Conservation (phyloP, 2,888 invertebrate species). For the Aleiodes alternator region DNA sequence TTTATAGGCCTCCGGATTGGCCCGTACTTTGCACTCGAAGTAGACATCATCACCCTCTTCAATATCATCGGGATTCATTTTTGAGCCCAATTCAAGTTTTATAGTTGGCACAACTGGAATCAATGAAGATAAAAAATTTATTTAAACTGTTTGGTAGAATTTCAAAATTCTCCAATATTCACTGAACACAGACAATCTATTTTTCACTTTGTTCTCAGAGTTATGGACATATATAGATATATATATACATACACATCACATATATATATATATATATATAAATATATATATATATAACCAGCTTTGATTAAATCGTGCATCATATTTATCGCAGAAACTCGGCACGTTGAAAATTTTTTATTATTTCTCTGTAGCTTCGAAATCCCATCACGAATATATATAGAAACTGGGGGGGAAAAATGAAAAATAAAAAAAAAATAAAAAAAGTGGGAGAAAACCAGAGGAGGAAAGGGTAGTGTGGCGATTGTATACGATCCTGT, state of each 20-base stretch:
- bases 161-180: too few relatives aligned
- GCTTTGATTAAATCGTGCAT: constrained; percentile 21
- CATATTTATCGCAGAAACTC: constrained; percentile 31
- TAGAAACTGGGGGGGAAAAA: background rate
- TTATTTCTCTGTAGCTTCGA: constrained; percentile 3
- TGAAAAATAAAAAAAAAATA: constrained; percentile 3
- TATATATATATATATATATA: background rate
- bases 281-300: background rate
- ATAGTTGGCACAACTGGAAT: constrained; percentile 83
- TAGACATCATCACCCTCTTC: constrained; percentile 89
- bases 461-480: constrained; percentile 21
- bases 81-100: constrained; percentile 83
- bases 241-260: background rate
- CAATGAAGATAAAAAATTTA: constrained; percentile 17
- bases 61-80: constrained; percentile 86
- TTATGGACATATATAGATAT: background rate
- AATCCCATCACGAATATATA: constrained; percentile 10
- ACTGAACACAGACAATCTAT: too few relatives aligned
- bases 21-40: constrained; percentile 87
- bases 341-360: constrained; percentile 32
- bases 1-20: constrained; percentile 87
- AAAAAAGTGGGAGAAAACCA: constrained; percentile 39
- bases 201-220: too few relatives aligned
- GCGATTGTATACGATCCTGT: constrained; percentile 33
- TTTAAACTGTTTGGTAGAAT: too few relatives aligned